Conservation (phyloP, 2,888 invertebrate genomes). For the Dynastes grantii region DNA sequence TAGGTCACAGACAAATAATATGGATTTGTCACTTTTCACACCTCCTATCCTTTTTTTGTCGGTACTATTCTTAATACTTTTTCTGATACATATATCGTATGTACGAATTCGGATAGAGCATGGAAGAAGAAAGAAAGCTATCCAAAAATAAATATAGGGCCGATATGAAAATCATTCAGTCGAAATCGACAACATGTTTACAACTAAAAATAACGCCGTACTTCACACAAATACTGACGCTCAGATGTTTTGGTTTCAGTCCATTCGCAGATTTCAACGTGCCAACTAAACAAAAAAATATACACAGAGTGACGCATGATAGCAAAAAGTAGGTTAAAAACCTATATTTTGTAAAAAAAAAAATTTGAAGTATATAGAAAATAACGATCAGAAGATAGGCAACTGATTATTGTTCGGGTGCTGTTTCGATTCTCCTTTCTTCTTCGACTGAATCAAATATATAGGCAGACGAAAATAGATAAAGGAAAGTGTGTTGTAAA, state of each 20-base stretch:
- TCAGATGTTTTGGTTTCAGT: slow-evolving; percentile 47
- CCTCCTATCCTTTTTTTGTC: neutral
- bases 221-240: slow-evolving; percentile 48
- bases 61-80: too few relatives aligned
- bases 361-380: slow-evolving; percentile 12
- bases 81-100: too few relatives aligned
- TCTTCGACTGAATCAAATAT: slow-evolving; percentile 11
- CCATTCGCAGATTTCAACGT: slow-evolving; percentile 47
- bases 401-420: slow-evolving; percentile 16
- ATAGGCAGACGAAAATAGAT: slow-evolving; percentile 40
- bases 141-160: slow-evolving; percentile 36
- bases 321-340: slow-evolving; percentile 39
- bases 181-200: slow-evolving; percentile 50
- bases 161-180: slow-evolving; percentile 41
- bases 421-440: slow-evolving; percentile 12
- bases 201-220: slow-evolving; percentile 49
- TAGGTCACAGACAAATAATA: neutral
- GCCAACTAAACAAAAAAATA: slow-evolving; percentile 43
- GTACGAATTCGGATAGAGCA: neutral
- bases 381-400: neutral
- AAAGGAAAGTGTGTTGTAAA: slow-evolving; percentile 42
- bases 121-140: slow-evolving; percentile 21
- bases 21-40: slow-evolving; percentile 4
- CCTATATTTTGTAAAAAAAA: slow-evolving; percentile 3
- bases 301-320: slow-evolving; percentile 32